Evolutionary conservation across 2,113 vertebrate species (phyloP), one percentile per base, ranked within the genome.

Genomic region (Actenoides hombroni): DNA sequence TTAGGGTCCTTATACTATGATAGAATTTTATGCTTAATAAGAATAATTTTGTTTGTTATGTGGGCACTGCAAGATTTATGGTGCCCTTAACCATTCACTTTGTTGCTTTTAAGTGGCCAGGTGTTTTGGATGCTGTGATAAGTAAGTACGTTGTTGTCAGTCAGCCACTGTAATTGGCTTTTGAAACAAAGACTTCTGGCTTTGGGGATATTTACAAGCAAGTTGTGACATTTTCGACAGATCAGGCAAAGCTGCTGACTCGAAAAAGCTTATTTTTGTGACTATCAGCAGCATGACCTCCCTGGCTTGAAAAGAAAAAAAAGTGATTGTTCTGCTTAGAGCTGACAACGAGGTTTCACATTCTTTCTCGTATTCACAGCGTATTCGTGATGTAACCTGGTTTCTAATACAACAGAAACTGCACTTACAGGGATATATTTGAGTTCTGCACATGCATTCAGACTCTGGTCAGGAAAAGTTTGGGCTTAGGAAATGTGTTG

Each of bases 221-320:
- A 91, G 86, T 69, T 86, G 92, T 97, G 95, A 91, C 91, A 96
- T 94, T 97, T 95, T 79, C 2, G 24, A 96, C 91, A 88, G 89
- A 96, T 90, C 82, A 77, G 82, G 67, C 84, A 81, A 91, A 95
- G 92, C 84, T 94, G 91, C 95, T 95, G 95, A 93, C 90, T 88
- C 9, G 0, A 77, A 57, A 85, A 77, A 94, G 63, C 67, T 92
- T 69, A 59, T 95, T 97, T 94, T 84, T 88, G 81, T 91, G 89
- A 51, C 78, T 90, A 37, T 87, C 78, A 94, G 94, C 92, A 91
- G 25, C 79, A n/a, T 49, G 84, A 90, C 75, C 93, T 75, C 80
- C 76, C 56, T 49, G 67, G 51, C 51, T 85, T 56, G 78, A 57
- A 73, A 89, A 69, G 73, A 10, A 60, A 65, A 69, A 23, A 42